Conservation (phyloP, 2,888 invertebrate species). For the Clanis bilineata region DNA sequence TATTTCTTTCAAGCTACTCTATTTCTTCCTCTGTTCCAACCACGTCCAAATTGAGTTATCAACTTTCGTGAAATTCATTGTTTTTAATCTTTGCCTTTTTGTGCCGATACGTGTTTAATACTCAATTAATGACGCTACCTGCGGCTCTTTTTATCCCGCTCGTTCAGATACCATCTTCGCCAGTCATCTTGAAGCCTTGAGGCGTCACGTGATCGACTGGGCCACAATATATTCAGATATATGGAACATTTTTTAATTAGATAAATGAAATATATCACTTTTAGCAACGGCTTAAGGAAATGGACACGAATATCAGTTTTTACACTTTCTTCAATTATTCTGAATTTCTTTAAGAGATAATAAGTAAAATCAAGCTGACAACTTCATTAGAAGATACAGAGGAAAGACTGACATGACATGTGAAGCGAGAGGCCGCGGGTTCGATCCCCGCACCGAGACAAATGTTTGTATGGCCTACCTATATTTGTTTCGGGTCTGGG, state of each 20-base stretch:
- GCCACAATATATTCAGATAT: not conserved
- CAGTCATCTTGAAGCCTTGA: conserved; percentile 37
- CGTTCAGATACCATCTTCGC: conserved; percentile 42
- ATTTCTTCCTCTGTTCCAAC: conserved; percentile 35
- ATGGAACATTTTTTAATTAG: not conserved
- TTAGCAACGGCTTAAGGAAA: not conserved
- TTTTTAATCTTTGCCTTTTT: conserved; percentile 71
- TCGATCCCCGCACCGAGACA: no score
- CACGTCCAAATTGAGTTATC: conserved; percentile 78
- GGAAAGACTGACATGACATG: no score
- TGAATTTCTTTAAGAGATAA: no score
- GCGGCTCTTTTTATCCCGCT: conserved; percentile 58
- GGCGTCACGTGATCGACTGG: not conserved
- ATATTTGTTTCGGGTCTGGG: no score
- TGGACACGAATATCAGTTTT: no score
- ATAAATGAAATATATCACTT: not conserved
- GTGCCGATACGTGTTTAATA: conserved; percentile 78
- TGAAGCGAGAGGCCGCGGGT: no score
- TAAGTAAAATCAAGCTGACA: no score
- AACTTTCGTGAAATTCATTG: conserved; percentile 80
- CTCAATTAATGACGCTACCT: conserved; percentile 80
- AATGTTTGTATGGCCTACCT: no score
- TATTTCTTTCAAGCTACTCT: conserved; percentile 33
- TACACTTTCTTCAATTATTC: no score
- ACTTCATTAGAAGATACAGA: no score